Evolutionary conservation across 2,888 invertebrate species (phyloP), one percentile per base, ranked within the genome.

Genomic region (Hirtodrosophila duncani): DNA sequence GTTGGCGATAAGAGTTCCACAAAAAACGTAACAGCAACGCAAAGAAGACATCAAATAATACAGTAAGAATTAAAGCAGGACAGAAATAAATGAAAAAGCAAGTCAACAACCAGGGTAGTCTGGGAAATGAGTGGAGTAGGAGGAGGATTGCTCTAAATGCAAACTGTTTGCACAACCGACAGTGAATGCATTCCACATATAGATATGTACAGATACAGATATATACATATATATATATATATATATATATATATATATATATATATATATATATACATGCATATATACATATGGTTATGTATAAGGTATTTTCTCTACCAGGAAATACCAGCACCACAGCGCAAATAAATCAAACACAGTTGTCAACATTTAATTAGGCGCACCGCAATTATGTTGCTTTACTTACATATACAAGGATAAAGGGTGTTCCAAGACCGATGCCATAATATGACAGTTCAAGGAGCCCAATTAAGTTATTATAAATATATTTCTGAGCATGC

Each of bases 1-100:
- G 75, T 77, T 67, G 63, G 63, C 68, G 75, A 77, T 81, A 81
- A 77, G 53, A 46, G n/a, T n/a, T n/a, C 33, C 50, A 41, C 39
- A 43, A 30, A 67, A 70, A 34, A 49, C 20, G 42, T 20, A 45
- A 29, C 42, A 3, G 17, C 16, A 29, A 20, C 21, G 42, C 55
- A 52, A 67, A 56, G 39, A 68, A 79, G 70, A 72, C 78, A 63
- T 68, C 67, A 61, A 60, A 39, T 34, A 46, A 48, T 42, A 46
- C 18, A 39, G n/a, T 4, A 18, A 37, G 29, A 43, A 42, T 44
- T 61, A 38, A 60, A 39, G 50, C 52, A 45, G 9, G 21, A 6
- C n/a, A 36, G 9, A 14, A 4, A 36, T 16, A 36, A 36, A 13
- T 20, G 36, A 21, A 36, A 44, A 56, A 52, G 49, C 65, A 65